Evolutionary conservation across 1,140 invertebrate genomes (phyloP), one percentile per base, ranked within the genome.

Genomic region (Brachionus rotundiformis): DNA sequence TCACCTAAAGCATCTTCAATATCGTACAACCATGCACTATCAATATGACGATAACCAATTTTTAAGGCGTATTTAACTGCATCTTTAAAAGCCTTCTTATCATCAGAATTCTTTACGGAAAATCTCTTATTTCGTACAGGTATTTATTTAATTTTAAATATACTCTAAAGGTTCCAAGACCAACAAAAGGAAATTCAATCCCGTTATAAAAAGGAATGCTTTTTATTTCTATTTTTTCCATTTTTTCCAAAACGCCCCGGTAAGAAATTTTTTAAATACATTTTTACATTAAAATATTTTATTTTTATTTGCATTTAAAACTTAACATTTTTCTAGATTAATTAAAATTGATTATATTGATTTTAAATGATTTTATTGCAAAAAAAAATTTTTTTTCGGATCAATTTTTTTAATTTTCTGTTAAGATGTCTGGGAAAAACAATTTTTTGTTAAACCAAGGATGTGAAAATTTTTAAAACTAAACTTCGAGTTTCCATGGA

Each of bases 131-230:
- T 54, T 8, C 13, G 27, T 19, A 79, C n/a, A 39, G 29, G 16
- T 0, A 31, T 61, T n/a, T 10, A 23, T 59, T 59, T 13, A 19
- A 63, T 49, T 16, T 63, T 3, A n/a, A n/a, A n/a, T n/a, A n/a
- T 79, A 79, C 76, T 59, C 59, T 25, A 33, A 54, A 79, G 31
- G 79, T 81, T 44, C 79, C 79, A 27, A 81, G 23, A 65, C 79
- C 79, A 23, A 81, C 25, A 13, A 81, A 6, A 39, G 79, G 79
- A 25, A 81, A 31, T 7, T 81, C 39, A 31, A 44, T 68, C 27
- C 63, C 79, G 31, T 68, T 71, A 16, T 25, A 16, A 16, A 81
- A 27, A 5, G 16, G 39, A 27, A 81, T 59, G 41, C 25, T 79
- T 41, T 79, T 79, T n/a, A 59, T 79, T 36, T 54, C 27, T 16